phyloP scores from a whole-genome alignment of 2,113 vertebrate species.

The Sitta europaea region DNA sequence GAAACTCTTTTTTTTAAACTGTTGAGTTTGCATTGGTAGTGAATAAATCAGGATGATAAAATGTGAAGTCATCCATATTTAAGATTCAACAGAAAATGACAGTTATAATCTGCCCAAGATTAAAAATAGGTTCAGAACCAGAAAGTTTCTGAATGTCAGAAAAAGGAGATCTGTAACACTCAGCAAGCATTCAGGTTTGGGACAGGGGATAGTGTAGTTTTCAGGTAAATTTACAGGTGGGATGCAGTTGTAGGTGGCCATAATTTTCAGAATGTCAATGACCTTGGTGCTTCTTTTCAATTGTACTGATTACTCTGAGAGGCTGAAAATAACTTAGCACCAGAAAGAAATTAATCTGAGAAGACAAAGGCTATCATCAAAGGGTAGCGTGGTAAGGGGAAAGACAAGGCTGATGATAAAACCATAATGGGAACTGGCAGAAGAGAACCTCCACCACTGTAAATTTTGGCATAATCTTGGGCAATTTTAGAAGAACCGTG shows the following conservation, averaged over 20 bases:
- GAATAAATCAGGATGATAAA: constrained; percentile 47
- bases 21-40: constrained; percentile 31
- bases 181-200: background rate
- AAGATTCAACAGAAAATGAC: constrained; percentile 28
- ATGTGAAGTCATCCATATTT: constrained; percentile 44
- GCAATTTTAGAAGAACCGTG: background rate
- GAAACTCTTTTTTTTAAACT: background rate
- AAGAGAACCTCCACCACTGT: background rate
- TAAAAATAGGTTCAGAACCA: background rate
- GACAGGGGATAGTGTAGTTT: background rate
- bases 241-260: background rate
- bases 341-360: background rate
- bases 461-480: constrained; percentile 4
- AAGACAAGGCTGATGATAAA: background rate
- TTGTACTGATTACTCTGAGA: background rate
- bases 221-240: background rate
- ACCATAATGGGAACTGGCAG: constrained; percentile 1
- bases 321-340: background rate
- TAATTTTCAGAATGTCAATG: background rate
- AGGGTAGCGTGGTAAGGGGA: background rate
- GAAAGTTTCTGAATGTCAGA: background rate
- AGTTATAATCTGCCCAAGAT: background rate
- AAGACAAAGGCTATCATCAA: constrained; percentile 18
- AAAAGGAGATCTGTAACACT: background rate
- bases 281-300: background rate